Evolutionary conservation across 2,113 vertebrate genomes (phyloP), one percentile per base, ranked within the genome.

Genomic region (Vicugna pacos): DNA sequence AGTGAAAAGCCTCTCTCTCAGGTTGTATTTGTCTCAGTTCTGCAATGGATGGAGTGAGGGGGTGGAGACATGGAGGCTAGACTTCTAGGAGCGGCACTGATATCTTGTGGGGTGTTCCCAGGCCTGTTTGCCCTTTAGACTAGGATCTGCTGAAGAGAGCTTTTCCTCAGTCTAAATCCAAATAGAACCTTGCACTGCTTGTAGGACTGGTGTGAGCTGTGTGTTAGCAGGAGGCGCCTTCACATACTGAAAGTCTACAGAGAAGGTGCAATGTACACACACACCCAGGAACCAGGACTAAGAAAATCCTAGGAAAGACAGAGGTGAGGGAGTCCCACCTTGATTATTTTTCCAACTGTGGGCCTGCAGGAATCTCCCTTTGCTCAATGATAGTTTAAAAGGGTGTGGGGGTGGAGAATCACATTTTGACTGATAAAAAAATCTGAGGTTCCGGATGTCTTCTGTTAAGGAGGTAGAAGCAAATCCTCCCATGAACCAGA

Each of bases 1-100:
- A 11, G 24, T 81, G 35, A 42, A 38, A 75, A 84, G 15, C 7
- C 3, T 60, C 12, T 16, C 5, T 20, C 19, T 48, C 46, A 70
- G 22, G 70, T 11, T 76, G 46, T 64, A 4, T 35, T 65, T 65
- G 2, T 76, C 75, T 92, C 58, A 13, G 0, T 35, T 85, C 60
- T 65, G 26, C 20, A 26, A 28, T 24, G 15, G 13, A 12, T 28
- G 30, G 42, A 48, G 54, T 42, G 35, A 30, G 11, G n/a, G 32
- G 16, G 0, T 17, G 24, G 4, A 15, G 8, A 62, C 0, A 0
- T 75, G 17, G 26, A 3, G 32, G 4, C 16, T 15, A 16, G 35
- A 64, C 5, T 76, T 89, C 65, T 52, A 20, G 10, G 35, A 73
- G 13, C 35, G 56, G 60, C 0, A 1, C 3, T 19, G 38, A 14